These are phyloP conservation scores for Microctenopoma lineatum DNA, from an alignment of 2,797 vertebrate genomes.

Conservation along the genomic window DNA sequence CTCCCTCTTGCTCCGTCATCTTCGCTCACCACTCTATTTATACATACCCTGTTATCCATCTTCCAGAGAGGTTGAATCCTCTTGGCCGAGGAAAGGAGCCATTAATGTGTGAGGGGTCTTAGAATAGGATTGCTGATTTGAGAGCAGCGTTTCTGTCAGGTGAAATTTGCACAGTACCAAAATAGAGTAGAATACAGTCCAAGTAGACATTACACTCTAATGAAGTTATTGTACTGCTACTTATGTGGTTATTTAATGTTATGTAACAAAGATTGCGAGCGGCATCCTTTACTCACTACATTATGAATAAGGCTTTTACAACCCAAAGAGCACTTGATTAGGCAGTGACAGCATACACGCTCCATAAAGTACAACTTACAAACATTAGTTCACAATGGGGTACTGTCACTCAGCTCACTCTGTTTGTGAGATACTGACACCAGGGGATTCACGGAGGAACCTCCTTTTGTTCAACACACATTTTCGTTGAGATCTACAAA, in stretches of 20 bases:
- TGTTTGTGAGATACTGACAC: slow-evolving; percentile 7
- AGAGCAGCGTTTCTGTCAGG: slow-evolving; percentile 38
- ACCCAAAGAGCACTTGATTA: slow-evolving; percentile 22
- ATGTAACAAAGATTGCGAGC: not conserved
- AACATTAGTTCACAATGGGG: slow-evolving; percentile 1
- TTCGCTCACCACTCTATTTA: slow-evolving; percentile 67
- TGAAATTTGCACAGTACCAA: slow-evolving; percentile 22
- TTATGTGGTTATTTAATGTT: slow-evolving; percentile 10
- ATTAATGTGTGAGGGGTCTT: slow-evolving; percentile 48
- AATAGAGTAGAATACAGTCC: not conserved
- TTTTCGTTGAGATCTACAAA: slow-evolving; percentile 37
- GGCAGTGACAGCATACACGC: not conserved
- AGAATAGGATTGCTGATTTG: slow-evolving; percentile 46
- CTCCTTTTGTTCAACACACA: slow-evolving; percentile 26
- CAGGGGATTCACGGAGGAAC: not conserved
- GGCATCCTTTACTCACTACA: slow-evolving; percentile 1
- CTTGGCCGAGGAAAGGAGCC: slow-evolving; percentile 39
- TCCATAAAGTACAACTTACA: slow-evolving; percentile 3
- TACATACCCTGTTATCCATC: slow-evolving; percentile 72
- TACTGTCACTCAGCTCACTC: slow-evolving; percentile 5
- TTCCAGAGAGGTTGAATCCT: slow-evolving; percentile 57
- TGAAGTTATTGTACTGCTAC: slow-evolving; percentile 1
- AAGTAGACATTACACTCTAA: not conserved
- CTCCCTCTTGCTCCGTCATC: slow-evolving; percentile 40
- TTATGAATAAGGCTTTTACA: slow-evolving; percentile 40